Base-by-base conservation (phyloP, 2,888 invertebrate genomes). In the Temnothorax ravouxi region DNA sequence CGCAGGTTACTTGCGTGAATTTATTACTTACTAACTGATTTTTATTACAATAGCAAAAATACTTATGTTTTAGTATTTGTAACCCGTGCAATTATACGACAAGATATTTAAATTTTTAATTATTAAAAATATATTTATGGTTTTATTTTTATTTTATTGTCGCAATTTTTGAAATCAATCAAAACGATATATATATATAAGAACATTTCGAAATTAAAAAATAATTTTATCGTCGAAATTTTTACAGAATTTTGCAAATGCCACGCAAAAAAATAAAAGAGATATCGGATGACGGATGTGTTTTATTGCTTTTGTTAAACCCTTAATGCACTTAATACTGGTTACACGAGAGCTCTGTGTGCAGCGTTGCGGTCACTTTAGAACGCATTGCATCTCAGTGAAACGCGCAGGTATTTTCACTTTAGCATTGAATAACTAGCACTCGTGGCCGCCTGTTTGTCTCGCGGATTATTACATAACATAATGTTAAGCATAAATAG, bases 341-440 rank as follows among this genome's bases (percentile, higher is more conserved):
- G 47, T 79, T 71, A 71, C 13, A 34, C 21, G 56, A 59, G 56
- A 59, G 72, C 18, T 69, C 21, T 71, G 71, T 47, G 77, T 47
- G 67, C 44, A 59, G 34, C 44, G 21, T 71, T 59, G 71, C 56
- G 71, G 77, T 79, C 71, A 52, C 59, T 25, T 72, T 71, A 79
- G 34, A 79, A 72, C 71, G 47, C 79, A 47, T 34, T 71, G 56
- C 79, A 79, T 79, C 41, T 79, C 72, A 59, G 47, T 47, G 71
- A 59, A 59, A 25, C 44, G 44, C 18, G 34, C 47, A 41, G 44
- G 44, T 79, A 71, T 79, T 79, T 79, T 79, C 79, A 59, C 47
- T 79, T 71, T 47, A 71, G 18, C 29, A 21, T 56, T 59, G 71
- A 79, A 71, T 79, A 79, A 79, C 71, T 71, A 79, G 47, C 21